Conservation (phyloP, 2,113 vertebrate genomes). For the Ondatra zibethicus region DNA sequence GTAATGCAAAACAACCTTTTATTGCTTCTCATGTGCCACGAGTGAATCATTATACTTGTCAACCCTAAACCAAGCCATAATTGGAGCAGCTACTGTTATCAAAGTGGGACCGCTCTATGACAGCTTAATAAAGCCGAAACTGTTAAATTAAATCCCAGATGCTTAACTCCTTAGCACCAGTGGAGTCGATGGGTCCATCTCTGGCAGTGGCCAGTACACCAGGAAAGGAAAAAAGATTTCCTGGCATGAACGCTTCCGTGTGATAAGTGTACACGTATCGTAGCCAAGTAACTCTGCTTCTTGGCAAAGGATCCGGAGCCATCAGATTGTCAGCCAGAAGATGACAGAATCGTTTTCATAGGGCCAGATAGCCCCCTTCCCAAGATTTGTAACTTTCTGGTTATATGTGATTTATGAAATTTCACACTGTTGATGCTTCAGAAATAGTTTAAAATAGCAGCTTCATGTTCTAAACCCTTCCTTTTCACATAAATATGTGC, state of each 20-base stretch:
- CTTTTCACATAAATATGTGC: slow-evolving; percentile 34
- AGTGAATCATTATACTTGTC: slow-evolving; percentile 92
- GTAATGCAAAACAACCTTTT: slow-evolving; percentile 90
- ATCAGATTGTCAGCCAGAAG: slow-evolving; percentile 81
- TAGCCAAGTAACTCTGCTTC: slow-evolving; percentile 80
- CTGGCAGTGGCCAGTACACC: slow-evolving; percentile 74
- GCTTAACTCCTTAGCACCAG: slow-evolving; percentile 82
- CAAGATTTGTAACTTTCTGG: slow-evolving; percentile 63
- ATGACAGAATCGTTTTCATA: slow-evolving; percentile 78
- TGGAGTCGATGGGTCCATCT: slow-evolving; percentile 75
- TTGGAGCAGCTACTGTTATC: slow-evolving; percentile 91
- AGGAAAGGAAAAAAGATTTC: slow-evolving; percentile 50
- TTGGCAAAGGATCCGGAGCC: slow-evolving; percentile 76
- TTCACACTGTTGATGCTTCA: slow-evolving; percentile 24
- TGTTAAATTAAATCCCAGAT: slow-evolving; percentile 92
- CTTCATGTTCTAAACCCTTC: slow-evolving; percentile 32
- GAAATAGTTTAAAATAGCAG: slow-evolving; percentile 55
- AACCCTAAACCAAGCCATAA: slow-evolving; percentile 90
- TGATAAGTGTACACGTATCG: slow-evolving; percentile 84
- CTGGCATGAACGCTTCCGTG: slow-evolving; percentile 82
- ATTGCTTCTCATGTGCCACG: slow-evolving; percentile 86
- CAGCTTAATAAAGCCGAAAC: slow-evolving; percentile 92
- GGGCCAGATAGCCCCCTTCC: slow-evolving; percentile 65
- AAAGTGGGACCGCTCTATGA: slow-evolving; percentile 86
- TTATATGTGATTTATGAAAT: slow-evolving; percentile 63